These are phyloP conservation scores for Apodemus speciosus DNA, from an alignment of 2,113 vertebrate genomes.

Conservation along the genomic window DNA sequence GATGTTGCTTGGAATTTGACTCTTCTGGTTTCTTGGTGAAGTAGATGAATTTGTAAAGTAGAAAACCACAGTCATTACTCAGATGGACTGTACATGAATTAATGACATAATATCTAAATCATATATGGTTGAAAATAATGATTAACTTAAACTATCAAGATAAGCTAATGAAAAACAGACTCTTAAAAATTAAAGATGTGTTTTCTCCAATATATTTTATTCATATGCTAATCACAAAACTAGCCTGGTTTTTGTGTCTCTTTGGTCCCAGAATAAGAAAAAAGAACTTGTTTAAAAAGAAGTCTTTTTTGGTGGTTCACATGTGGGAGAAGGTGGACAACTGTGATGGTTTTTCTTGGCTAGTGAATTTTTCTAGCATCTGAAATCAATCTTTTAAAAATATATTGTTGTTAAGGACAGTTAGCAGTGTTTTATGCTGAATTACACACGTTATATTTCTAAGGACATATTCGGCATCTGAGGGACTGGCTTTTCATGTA, in stretches of 20 bases:
- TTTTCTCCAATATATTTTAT: conserved; percentile 83
- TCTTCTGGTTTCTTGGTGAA: conserved; percentile 90
- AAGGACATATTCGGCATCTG: conserved; percentile 42
- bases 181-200: conserved; percentile 80
- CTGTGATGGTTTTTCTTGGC: conserved; percentile 67
- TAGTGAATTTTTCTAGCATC: conserved; percentile 62
- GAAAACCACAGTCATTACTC: conserved; percentile 92
- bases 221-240: conserved; percentile 85
- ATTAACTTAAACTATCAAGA: conserved; percentile 90
- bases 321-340: conserved; percentile 65
- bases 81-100: conserved; percentile 92
- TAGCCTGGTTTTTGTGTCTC: conserved; percentile 81
- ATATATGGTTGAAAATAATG: conserved; percentile 90
- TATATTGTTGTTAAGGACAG: conserved; percentile 76
- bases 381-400: conserved; percentile 77
- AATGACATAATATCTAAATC: conserved; percentile 95
- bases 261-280: conserved; percentile 74
- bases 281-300: conserved; percentile 77
- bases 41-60: conserved; percentile 92
- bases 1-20: conserved; percentile 90
- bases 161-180: conserved; percentile 90
- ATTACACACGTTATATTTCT: conserved; percentile 68
- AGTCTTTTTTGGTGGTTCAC: conserved; percentile 73
- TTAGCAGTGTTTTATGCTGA: conserved; percentile 73
- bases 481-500: background rate